Evolutionary conservation across 2,113 vertebrate species (phyloP).

Genomic region (Cavia porcellus): DNA sequence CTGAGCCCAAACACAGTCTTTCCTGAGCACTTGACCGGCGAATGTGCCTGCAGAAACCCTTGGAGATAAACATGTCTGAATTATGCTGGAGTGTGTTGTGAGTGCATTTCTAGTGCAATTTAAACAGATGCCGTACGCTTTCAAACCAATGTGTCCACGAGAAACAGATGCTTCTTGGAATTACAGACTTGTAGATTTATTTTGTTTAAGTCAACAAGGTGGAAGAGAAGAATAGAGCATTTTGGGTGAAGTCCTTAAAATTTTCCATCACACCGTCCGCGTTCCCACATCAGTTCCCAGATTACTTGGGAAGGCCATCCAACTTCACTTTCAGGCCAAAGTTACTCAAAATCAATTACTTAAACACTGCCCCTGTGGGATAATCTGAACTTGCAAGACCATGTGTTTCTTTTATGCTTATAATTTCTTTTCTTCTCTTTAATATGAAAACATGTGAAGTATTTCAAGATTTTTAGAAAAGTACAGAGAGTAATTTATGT

Average conservation of each 20-base stretch:
- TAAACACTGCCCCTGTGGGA: slow-evolving; percentile 72
- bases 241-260: slow-evolving; percentile 85
- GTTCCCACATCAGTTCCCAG: slow-evolving; percentile 82
- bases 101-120: slow-evolving; percentile 42
- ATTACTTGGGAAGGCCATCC: slow-evolving; percentile 63
- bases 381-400: slow-evolving; percentile 69
- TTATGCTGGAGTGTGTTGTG: neutral
- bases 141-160: slow-evolving; percentile 76
- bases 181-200: slow-evolving; percentile 86
- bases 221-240: slow-evolving; percentile 86
- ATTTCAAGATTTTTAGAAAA: slow-evolving; percentile 64
- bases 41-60: neutral
- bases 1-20: neutral
- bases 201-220: slow-evolving; percentile 86
- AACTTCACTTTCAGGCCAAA: slow-evolving; percentile 76
- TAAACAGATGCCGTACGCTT: slow-evolving; percentile 71
- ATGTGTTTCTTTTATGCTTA: slow-evolving; percentile 61
- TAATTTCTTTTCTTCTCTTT: slow-evolving; percentile 67
- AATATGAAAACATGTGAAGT: slow-evolving; percentile 66
- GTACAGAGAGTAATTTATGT: slow-evolving; percentile 27
- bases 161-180: slow-evolving; percentile 90
- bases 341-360: slow-evolving; percentile 73
- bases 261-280: slow-evolving; percentile 85
- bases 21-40: neutral
- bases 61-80: neutral